Evolutionary conservation across 2,888 invertebrate species (phyloP).

Genomic region (Leuctra nigra): DNA sequence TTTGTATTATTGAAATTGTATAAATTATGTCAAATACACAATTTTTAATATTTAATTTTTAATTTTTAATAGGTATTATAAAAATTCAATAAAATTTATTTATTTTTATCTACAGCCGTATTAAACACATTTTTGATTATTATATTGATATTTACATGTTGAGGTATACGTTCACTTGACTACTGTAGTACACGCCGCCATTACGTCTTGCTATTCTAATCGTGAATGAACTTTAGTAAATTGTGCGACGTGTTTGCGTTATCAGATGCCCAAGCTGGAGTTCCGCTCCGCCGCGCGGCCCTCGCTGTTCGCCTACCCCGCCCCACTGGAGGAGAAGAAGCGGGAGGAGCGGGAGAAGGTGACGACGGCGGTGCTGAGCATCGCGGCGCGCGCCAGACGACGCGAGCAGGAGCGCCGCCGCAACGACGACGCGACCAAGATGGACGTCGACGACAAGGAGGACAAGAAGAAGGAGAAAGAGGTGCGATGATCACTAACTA

Average conservation of each 20-base stretch:
- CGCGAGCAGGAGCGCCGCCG: constrained; percentile 63
- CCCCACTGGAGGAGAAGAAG: constrained; percentile 96
- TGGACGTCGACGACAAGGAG: constrained; percentile 58
- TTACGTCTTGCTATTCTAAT: no score
- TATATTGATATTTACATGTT: no score
- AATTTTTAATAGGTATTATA: no score
- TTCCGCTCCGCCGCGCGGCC: constrained; percentile 90
- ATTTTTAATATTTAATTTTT: no score
- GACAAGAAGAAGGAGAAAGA: constrained; percentile 44
- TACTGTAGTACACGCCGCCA: no score
- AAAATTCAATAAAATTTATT: no score
- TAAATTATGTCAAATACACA: no score
- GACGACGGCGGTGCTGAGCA: constrained; percentile 94
- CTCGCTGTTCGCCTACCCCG: constrained; percentile 93
- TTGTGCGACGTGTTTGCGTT: constrained; percentile 2
- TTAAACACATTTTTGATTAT: no score
- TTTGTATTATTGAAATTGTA: no score
- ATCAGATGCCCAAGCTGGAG: constrained; percentile 84
- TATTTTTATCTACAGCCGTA: no score
- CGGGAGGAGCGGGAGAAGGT: constrained; percentile 97
- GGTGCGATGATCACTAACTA: constrained; percentile 32
- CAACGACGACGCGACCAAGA: constrained; percentile 57
- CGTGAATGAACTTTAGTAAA: no score
- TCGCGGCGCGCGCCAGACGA: constrained; percentile 86
- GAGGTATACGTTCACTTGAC: no score